A percentile compares a stretch with the other conserved stretches of the same genome.
These are phyloP conservation scores for Lithodes maja DNA, from an alignment of 2,888 invertebrate species.

Conservation along the genomic window DNA sequence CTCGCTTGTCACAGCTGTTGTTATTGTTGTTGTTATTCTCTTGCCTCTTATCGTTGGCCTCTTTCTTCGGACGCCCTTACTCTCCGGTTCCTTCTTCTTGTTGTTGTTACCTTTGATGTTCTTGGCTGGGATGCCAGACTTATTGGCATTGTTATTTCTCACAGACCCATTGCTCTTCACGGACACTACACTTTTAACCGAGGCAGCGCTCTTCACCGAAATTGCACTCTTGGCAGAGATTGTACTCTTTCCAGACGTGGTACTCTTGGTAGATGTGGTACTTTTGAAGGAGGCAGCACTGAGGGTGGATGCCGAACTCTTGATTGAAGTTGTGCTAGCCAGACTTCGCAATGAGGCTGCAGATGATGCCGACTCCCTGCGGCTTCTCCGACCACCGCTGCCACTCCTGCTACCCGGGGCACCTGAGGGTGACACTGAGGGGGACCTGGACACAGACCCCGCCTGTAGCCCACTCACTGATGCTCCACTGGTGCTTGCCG, in stretches of 20 bases:
- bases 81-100: constrained; percentile 53
- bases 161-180: constrained; percentile 27
- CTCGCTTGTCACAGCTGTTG: constrained; percentile 33
- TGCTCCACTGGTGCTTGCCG: constrained; percentile 22
- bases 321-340: constrained; percentile 47
- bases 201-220: constrained; percentile 38
- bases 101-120: constrained; percentile 21
- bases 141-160: not conserved
- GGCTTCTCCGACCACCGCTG: constrained; percentile 40
- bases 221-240: constrained; percentile 25
- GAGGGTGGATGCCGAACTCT: constrained; percentile 46
- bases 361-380: constrained; percentile 46
- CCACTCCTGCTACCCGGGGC: constrained; percentile 24
- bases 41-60: constrained; percentile 42
- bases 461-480: constrained; percentile 32
- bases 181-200: constrained; percentile 29
- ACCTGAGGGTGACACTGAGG: constrained; percentile 50
- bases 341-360: constrained; percentile 34
- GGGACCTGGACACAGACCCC: constrained; percentile 39
- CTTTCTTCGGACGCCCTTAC: constrained; percentile 54
- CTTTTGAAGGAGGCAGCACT: constrained; percentile 58
- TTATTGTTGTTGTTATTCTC: constrained; percentile 20
- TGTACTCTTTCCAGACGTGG: constrained; percentile 31
- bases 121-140: constrained; percentile 7
- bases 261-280: constrained; percentile 24